Evolutionary conservation across 2,888 invertebrate species (phyloP).

Genomic region (Xestia rhomboidea): DNA sequence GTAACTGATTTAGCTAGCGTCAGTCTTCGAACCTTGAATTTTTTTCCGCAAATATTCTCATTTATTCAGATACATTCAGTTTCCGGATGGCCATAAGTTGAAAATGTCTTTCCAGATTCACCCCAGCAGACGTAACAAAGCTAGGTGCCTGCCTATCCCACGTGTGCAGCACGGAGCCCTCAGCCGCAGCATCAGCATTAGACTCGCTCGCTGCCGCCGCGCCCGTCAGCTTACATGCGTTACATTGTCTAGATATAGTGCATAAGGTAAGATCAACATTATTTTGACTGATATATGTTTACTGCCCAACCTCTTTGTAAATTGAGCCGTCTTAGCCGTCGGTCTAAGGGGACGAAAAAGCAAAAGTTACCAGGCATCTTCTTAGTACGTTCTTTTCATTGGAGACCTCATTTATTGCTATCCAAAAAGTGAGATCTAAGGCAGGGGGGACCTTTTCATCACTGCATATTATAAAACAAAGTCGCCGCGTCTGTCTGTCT

Average conservation of each 20-base stretch:
- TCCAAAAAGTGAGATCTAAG: too few relatives aligned
- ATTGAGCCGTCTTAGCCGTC: neutral
- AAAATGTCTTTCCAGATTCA: conserved; percentile 80
- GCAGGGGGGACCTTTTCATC: too few relatives aligned
- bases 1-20: too few relatives aligned
- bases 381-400: neutral
- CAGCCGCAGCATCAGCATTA: conserved; percentile 76
- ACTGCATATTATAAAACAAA: too few relatives aligned
- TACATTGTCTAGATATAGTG: conserved; percentile 96
- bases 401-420: too few relatives aligned
- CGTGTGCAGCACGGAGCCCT: conserved; percentile 80
- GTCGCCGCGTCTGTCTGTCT: too few relatives aligned
- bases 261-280: conserved; percentile 92
- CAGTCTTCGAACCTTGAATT: too few relatives aligned
- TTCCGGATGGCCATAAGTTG: too few relatives aligned
- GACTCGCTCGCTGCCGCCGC: conserved; percentile 86
- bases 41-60: too few relatives aligned
- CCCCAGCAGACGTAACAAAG: conserved; percentile 93
- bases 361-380: neutral
- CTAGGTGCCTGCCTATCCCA: conserved; percentile 91
- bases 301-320: neutral
- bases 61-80: too few relatives aligned
- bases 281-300: neutral
- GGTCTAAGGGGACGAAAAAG: too few relatives aligned
- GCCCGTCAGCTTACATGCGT: conserved; percentile 95